Evolutionary conservation across 2,888 invertebrate species (phyloP).

Genomic region (Parasteatoda lunata): DNA sequence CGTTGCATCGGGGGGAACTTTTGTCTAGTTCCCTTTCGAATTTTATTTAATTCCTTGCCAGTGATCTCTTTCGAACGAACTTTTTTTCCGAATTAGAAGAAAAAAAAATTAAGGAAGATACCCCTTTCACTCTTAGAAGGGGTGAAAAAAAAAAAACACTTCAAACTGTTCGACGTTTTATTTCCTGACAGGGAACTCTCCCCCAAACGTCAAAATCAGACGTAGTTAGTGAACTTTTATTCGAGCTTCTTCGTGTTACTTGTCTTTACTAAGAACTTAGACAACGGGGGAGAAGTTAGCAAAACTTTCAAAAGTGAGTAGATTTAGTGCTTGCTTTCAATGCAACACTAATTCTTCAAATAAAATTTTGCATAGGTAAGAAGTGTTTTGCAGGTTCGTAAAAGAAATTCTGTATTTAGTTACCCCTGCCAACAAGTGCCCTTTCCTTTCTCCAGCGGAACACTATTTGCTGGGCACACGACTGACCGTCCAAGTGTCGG

Average conservation of each 20-base stretch:
- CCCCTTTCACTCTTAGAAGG: background rate
- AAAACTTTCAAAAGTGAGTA: conserved; percentile 3
- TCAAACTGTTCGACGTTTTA: background rate
- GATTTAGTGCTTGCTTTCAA: background rate
- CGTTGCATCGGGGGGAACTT: background rate
- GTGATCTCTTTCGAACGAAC: background rate
- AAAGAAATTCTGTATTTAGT: background rate
- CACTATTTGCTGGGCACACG: background rate
- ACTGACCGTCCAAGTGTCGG: conserved; percentile 25
- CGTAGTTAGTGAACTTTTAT: background rate
- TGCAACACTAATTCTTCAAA: background rate
- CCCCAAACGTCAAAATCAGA: background rate
- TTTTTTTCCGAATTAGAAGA: background rate
- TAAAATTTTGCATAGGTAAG: background rate
- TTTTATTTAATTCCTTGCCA: background rate
- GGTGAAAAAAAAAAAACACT: background rate
- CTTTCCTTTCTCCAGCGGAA: background rate
- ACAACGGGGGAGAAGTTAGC: background rate
- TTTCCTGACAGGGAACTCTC: too few relatives aligned
- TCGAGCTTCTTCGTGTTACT: background rate
- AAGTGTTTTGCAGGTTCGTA: background rate
- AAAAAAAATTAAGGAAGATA: too few relatives aligned
- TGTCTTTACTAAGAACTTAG: background rate
- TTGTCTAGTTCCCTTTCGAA: conserved; percentile 12
- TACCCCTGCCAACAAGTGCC: background rate